Conservation (phyloP, 2,113 vertebrate genomes). For the Rhea pennata region DNA sequence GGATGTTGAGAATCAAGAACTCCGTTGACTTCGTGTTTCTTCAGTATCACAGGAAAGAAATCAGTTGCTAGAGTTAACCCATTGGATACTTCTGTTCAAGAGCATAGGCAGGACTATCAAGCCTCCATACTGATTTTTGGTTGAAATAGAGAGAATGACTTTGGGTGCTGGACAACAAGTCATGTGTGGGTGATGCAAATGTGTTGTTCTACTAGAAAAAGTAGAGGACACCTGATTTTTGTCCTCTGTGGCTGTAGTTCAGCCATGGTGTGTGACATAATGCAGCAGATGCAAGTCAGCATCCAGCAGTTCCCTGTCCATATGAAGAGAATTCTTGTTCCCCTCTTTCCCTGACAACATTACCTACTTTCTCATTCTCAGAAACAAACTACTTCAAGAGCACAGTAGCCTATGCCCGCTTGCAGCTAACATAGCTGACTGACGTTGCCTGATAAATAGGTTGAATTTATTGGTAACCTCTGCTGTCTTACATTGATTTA, state of each 20-base stretch:
- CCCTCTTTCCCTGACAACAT: background rate
- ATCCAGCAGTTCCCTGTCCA: background rate
- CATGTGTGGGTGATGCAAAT: background rate
- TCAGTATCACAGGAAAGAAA: background rate
- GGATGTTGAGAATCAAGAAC: background rate
- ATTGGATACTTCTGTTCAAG: background rate
- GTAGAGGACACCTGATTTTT: background rate
- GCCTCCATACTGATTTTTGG: background rate
- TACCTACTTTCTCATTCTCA: slow-evolving; percentile 11
- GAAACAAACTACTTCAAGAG: slow-evolving; percentile 12
- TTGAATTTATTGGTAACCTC: slow-evolving; percentile 56
- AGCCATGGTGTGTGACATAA: accelerated
- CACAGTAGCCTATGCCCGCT: slow-evolving; percentile 34
- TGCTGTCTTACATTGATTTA: slow-evolving; percentile 75
- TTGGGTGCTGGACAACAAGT: background rate
- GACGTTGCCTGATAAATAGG: slow-evolving; percentile 66
- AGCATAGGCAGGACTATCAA: background rate
- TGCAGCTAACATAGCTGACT: slow-evolving; percentile 43
- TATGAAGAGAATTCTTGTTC: background rate
- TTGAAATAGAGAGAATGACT: background rate
- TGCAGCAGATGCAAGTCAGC: background rate
- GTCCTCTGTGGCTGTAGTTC: background rate
- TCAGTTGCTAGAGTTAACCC: background rate
- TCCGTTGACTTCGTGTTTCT: background rate
- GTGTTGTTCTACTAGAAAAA: background rate